These are phyloP conservation scores for Chiloscyllium plagiosum DNA, from an alignment of 2,113 vertebrate genomes.

Conservation along the genomic window DNA sequence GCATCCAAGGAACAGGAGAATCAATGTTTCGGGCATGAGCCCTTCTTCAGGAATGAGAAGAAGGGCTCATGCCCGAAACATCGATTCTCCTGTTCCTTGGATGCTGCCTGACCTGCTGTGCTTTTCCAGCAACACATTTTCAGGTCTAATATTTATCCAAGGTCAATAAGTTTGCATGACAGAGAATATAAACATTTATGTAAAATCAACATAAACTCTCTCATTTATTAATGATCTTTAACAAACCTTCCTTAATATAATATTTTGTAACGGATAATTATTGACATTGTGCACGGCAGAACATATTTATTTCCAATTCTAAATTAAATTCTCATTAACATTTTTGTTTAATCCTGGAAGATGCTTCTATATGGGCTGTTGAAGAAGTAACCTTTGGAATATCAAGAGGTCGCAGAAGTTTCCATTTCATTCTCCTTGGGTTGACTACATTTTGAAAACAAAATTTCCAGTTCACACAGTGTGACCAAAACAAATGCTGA, in stretches of 20 bases:
- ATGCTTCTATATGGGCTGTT: background rate
- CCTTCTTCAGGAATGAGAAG: no score
- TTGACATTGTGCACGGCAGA: background rate
- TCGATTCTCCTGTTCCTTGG: no score
- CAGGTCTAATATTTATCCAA: background rate
- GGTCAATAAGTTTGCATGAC: background rate
- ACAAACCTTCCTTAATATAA: background rate
- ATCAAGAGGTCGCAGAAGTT: background rate
- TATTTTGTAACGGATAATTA: background rate
- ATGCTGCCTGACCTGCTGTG: no score
- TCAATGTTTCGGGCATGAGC: no score
- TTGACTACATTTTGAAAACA: background rate
- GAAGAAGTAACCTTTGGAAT: background rate
- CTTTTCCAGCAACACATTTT: no score
- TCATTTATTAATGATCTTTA: constrained; percentile 2
- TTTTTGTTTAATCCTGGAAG: background rate
- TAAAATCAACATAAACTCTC: background rate
- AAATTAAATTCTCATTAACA: background rate
- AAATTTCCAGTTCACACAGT: background rate
- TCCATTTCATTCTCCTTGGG: background rate
- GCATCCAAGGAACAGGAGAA: no score
- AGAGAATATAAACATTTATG: background rate
- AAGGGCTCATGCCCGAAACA: no score
- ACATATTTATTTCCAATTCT: background rate
- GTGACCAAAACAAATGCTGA: background rate